phyloP scores from a whole-genome alignment of 1,140 invertebrate genomes.

The Periplaneta americana region DNA sequence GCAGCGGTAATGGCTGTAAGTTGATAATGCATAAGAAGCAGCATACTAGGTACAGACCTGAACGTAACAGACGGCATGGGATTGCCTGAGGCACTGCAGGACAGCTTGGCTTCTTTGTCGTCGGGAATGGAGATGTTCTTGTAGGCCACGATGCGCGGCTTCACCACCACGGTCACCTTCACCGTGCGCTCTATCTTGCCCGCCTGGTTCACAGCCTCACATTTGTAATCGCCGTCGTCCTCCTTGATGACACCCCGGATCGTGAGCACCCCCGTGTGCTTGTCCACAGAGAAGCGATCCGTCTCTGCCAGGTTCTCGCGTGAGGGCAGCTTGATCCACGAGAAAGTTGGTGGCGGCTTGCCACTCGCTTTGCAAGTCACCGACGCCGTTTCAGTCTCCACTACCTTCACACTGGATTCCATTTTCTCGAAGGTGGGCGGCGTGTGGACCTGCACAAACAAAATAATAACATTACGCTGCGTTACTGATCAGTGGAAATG shows the following conservation, averaged over 20 bases:
- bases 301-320: conserved; percentile 56
- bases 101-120: conserved; percentile 54
- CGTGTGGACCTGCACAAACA: conserved; percentile 57
- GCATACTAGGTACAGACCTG: too few relatives aligned
- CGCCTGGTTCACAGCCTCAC: conserved; percentile 75
- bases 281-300: conserved; percentile 69
- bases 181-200: conserved; percentile 59
- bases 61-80: conserved; percentile 73
- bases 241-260: conserved; percentile 70
- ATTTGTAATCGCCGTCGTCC: conserved; percentile 76
- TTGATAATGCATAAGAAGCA: not conserved
- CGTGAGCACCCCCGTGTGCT: conserved; percentile 57
- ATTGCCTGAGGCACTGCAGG: conserved; percentile 68
- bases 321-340: conserved; percentile 58
- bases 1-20: not conserved
- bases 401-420: conserved; percentile 51
- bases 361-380: conserved; percentile 72
- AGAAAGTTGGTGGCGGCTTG: conserved; percentile 73
- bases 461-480: not conserved
- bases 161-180: conserved; percentile 59
- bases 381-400: conserved; percentile 69
- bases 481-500: too few relatives aligned
- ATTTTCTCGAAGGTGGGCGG: conserved; percentile 61
- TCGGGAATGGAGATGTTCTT: conserved; percentile 64
- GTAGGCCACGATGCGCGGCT: conserved; percentile 73